Conservation (phyloP, 1,140 invertebrate species). For the Drosophila suzukii region DNA sequence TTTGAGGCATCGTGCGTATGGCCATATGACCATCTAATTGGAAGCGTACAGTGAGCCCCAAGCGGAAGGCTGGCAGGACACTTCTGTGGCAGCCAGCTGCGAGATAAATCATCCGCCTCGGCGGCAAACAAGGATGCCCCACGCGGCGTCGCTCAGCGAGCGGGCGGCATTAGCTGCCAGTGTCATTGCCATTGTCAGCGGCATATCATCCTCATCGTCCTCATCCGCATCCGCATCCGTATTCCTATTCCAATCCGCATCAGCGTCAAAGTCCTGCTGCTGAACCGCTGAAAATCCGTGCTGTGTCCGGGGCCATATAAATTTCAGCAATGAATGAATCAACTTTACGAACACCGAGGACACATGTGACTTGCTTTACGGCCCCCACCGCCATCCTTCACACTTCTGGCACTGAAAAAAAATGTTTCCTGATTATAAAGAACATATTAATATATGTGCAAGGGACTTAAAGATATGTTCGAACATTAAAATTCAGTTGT, state of each 20-base stretch:
- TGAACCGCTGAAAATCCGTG: slow-evolving; percentile 48
- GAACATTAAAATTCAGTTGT: too few relatives aligned
- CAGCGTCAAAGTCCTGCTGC: slow-evolving; percentile 36
- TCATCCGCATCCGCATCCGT: slow-evolving; percentile 18
- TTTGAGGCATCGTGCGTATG: background rate
- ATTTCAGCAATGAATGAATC: slow-evolving; percentile 78
- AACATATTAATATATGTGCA: too few relatives aligned
- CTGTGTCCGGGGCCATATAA: slow-evolving; percentile 60
- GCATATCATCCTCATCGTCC: slow-evolving; percentile 63
- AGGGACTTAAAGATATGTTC: too few relatives aligned
- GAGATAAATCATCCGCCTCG: slow-evolving; percentile 73
- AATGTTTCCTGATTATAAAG: background rate
- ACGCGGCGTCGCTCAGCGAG: slow-evolving; percentile 58
- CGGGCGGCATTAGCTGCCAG: slow-evolving; percentile 63
- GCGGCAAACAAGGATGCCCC: slow-evolving; percentile 44
- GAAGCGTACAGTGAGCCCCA: slow-evolving; percentile 15
- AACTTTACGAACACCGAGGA: slow-evolving; percentile 74
- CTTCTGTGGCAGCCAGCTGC: slow-evolving; percentile 45
- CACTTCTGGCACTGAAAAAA: slow-evolving; percentile 7
- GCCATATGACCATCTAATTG: slow-evolving; percentile 58
- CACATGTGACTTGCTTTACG: slow-evolving; percentile 73
- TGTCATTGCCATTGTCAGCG: slow-evolving; percentile 56
- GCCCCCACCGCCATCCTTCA: slow-evolving; percentile 16
- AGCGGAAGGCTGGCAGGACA: slow-evolving; percentile 5
- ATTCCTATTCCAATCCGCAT: slow-evolving; percentile 27